Conservation (phyloP, 2,113 vertebrate genomes). For the Actenoides hombroni region DNA sequence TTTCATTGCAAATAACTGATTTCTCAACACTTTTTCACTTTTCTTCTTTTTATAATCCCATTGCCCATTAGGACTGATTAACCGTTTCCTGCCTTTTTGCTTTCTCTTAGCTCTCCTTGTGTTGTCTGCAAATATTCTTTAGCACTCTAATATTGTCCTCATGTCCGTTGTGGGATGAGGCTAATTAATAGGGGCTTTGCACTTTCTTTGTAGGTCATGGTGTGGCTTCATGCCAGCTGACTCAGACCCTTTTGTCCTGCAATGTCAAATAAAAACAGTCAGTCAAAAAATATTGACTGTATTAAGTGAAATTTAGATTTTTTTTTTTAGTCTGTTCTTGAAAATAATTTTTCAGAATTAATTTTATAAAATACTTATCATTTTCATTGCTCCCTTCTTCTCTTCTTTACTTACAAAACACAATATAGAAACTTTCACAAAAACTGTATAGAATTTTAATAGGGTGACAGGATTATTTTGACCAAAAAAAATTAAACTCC, state of each 20-base stretch:
- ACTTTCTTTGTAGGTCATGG: not conserved
- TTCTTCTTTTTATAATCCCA: not conserved
- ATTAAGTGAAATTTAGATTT: not conserved
- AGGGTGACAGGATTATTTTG: not conserved
- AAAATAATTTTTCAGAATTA: not conserved
- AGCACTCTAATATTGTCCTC: not conserved
- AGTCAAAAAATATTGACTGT: not conserved
- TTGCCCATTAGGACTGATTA: not conserved
- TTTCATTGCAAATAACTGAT: not conserved
- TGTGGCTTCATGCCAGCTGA: not conserved
- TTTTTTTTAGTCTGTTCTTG: not conserved
- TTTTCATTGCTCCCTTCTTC: not conserved
- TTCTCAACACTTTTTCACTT: not conserved
- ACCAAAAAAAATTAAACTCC: not conserved
- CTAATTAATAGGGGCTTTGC: not conserved
- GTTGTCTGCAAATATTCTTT: not conserved
- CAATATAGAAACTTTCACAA: not conserved
- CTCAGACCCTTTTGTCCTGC: not conserved
- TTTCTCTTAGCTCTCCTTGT: not conserved
- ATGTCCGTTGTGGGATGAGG: rapidly evolving
- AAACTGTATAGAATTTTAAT: not conserved
- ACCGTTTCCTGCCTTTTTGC: constrained; percentile 3
- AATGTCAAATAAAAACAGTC: not conserved
- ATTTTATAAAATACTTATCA: not conserved
- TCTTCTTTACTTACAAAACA: not conserved